Evolutionary conservation across 1,140 invertebrate genomes (phyloP), one percentile per base, ranked within the genome.

Genomic region (Penaeus indicus): DNA sequence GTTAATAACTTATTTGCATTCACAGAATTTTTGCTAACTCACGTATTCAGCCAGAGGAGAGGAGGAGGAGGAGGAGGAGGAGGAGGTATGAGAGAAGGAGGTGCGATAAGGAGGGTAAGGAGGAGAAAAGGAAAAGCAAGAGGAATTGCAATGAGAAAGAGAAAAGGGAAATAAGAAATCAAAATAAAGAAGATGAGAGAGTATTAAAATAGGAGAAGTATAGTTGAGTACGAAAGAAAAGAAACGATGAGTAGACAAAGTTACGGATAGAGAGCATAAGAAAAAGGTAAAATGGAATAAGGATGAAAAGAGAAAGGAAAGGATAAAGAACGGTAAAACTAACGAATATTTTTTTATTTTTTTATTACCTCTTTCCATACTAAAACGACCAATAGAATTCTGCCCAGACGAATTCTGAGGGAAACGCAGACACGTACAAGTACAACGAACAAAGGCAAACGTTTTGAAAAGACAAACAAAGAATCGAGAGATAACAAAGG

Each of bases 1-100:
- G 88, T 89, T 89, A 89, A 89, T 89, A 89, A 89, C 88, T 89
- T 89, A 89, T 89, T 89, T 89, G 88, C 88, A 89, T 89, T 89
- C 88, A 89, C 83, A 85, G 83, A 64, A 89, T 89, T 89, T 89
- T 89, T 89, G 88, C 72, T 84, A 89, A 89, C 88, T 89, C 88
- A 81, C 88, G 88, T 89, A 89, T 89, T 89, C 88, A 85, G 88
- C 88, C 85, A 85, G 69, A 89, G 83, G 64, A 82, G 88, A 38
- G 75, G 88, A 47, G 75, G 77, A 25, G 27, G 64, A 60, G 62
- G 63, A 72, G 83, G 87, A 80, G 87, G 69, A 72, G 86, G 78
- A 61, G 84, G 84, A 85, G n/a, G 72, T 27, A 69, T 75, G 54
- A 67, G 62, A 80, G 81, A 77, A 69, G 47, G 87, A 67, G 83